Base-by-base conservation (phyloP, 2,113 vertebrate genomes). In the Gobiocypris rarus region DNA sequence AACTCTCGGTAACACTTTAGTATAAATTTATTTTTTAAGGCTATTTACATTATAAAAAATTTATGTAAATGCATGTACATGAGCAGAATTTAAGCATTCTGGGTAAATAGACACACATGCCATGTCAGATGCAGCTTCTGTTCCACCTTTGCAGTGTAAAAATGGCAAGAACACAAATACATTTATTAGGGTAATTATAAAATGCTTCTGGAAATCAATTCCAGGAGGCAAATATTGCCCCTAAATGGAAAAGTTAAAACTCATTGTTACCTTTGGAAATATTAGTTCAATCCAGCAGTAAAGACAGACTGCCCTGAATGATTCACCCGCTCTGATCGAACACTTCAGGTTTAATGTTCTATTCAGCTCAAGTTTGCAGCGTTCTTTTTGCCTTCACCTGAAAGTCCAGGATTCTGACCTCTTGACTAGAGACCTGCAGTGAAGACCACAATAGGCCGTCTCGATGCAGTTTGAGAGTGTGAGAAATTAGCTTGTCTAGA, bases 401-500 rank as follows among this genome's bases (percentile, higher is more conserved):
- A 93, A 94, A 92, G 92, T 93, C 91, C 93, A 92, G 93, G 93
- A 94, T 92, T 93, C 93, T 93, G 93, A 92, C 93, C 93, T 91
- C 85, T n/a, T 90, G 89, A 90, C 89, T 90, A 89, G 17, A 54
- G 17, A 92, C 92, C 87, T 92, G 90, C 93, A 91, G 93, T 92
- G 94, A 90, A 90, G 85, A 92, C 93, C 93, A 94, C 94, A 96
- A 93, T 95, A 91, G 93, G 90, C 75, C 92, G 92, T 94, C 89
- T 89, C 91, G 89, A 92, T 93, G 92, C 92, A 91, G 94, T 95
- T 95, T 92, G 89, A 93, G 93, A 94, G 92, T 94, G 94, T 95
- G 95, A 95, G 94, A 96, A 95, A 95, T 95, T 92, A 94, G 93
- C 93, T 91, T 91, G 94, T 95, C 93, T 95, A 94, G 93, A 94